Evolutionary conservation across 2,797 vertebrate species (phyloP).

Genomic region (Todus mexicanus): DNA sequence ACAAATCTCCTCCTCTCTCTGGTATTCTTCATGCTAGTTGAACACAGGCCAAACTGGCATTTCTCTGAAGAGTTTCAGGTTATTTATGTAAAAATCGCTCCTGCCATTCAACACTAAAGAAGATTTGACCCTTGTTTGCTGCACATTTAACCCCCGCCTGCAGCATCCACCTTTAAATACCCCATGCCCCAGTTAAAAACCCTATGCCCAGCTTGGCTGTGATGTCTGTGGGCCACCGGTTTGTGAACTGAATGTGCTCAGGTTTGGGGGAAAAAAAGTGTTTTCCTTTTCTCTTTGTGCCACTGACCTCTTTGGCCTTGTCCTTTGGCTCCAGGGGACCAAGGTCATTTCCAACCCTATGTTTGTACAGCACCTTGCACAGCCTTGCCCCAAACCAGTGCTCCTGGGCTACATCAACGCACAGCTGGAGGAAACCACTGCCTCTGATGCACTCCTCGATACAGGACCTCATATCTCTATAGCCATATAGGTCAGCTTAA

Average conservation of each 20-base stretch:
- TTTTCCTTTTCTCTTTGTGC: not conserved
- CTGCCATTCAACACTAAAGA: not conserved
- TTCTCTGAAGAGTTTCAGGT: not conserved
- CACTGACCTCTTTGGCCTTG: not conserved
- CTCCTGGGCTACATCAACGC: not conserved
- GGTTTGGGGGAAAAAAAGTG: fast-evolving
- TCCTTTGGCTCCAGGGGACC: not conserved
- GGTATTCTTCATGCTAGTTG: not conserved
- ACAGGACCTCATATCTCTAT: fast-evolving
- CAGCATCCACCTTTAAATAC: not conserved
- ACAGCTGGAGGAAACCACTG: not conserved
- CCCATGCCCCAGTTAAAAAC: not conserved
- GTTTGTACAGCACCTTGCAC: not conserved
- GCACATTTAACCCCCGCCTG: not conserved
- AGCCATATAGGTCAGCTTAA: not conserved
- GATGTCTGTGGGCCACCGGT: not conserved
- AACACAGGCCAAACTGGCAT: not conserved
- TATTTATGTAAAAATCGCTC: not conserved
- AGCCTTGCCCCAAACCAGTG: not conserved
- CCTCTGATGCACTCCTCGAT: fast-evolving
- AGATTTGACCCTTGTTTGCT: not conserved
- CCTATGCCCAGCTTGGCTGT: not conserved
- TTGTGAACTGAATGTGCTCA: not conserved
- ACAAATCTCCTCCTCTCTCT: not conserved
- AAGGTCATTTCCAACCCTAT: not conserved